phyloP scores from a whole-genome alignment of 2,888 invertebrate species.

The Caenorhabditis doughertyi region DNA sequence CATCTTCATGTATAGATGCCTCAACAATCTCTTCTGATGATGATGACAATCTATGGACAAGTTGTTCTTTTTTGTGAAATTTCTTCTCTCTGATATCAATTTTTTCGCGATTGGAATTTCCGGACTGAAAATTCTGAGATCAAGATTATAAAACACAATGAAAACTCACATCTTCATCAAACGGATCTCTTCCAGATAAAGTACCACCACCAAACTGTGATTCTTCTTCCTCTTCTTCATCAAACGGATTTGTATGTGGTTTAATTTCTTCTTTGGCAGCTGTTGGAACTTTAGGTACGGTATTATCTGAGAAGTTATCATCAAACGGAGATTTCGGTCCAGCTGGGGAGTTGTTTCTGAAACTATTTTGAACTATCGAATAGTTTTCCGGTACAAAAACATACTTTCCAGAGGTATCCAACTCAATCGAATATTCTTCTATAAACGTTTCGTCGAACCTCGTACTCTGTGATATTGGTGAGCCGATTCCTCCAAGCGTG shows the following conservation, averaged over 20 bases:
- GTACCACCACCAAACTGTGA: constrained; percentile 62
- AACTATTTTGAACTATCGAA: not conserved
- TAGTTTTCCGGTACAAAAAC: not conserved
- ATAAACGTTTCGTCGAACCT: constrained; percentile 67
- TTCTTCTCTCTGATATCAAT: constrained; percentile 26
- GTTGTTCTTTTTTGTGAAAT: constrained; percentile 57
- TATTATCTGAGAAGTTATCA: constrained; percentile 50
- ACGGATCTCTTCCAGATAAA: constrained; percentile 73
- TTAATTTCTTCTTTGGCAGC: constrained; percentile 7
- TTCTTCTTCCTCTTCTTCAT: constrained; percentile 64
- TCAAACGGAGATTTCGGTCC: constrained; percentile 62
- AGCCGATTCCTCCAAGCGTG: constrained; percentile 65
- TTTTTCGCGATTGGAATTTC: constrained; percentile 33
- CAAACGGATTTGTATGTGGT: constrained; percentile 66
- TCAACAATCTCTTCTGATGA: constrained; percentile 73
- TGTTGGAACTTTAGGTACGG: constrained; percentile 14
- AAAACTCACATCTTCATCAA: constrained; percentile 62
- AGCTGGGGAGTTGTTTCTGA: constrained; percentile 18
- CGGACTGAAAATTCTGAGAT: constrained; percentile 36
- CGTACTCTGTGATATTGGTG: constrained; percentile 68
- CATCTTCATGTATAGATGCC: constrained; percentile 69
- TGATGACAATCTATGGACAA: constrained; percentile 66
- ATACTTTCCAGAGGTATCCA: constrained; percentile 59
- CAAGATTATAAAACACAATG: no score
- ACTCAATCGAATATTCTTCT: constrained; percentile 67